Percentiles rank a stretch among this genome's conserved stretches.
phyloP scores from a whole-genome alignment of 2,113 vertebrate genomes.

The Platichthys stellatus region DNA sequence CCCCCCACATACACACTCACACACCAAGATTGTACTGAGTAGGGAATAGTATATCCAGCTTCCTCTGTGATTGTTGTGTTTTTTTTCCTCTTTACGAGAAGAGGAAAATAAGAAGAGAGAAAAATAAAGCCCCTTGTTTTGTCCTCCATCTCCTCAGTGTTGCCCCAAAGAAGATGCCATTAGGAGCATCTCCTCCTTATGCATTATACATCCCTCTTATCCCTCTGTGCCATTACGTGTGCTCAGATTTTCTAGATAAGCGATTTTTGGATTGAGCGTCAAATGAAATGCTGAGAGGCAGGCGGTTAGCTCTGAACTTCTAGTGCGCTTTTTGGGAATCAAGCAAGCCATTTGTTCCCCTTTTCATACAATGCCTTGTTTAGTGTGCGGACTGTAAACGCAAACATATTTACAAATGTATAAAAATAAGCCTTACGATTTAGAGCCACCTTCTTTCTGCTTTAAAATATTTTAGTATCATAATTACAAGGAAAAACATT shows the following conservation, averaged over 20 bases:
- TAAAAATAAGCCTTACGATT: background rate
- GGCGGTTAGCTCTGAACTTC: constrained; percentile 55
- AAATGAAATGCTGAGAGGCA: constrained; percentile 75
- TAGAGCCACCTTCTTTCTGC: too few species aligned
- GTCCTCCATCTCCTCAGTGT: constrained; percentile 55
- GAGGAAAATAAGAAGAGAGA: constrained; percentile 41
- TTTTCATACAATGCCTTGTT: constrained; percentile 24
- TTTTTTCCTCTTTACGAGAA: constrained; percentile 57
- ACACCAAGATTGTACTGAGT: constrained; percentile 35
- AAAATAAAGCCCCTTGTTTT: constrained; percentile 69
- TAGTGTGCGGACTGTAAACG: constrained; percentile 16
- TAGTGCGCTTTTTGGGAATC: constrained; percentile 52
- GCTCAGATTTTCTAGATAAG: constrained; percentile 80
- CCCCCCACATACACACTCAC: constrained; percentile 28
- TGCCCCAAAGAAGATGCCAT: constrained; percentile 74
- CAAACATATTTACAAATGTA: constrained; percentile 1
- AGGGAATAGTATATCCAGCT: constrained; percentile 55
- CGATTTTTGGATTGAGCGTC: constrained; percentile 71
- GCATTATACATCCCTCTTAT: constrained; percentile 76
- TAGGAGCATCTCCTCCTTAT: constrained; percentile 74
- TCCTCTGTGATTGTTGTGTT: constrained; percentile 51
- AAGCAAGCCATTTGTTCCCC: constrained; percentile 40
- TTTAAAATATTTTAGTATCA: background rate
- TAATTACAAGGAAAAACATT: constrained; percentile 34
- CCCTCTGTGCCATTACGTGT: constrained; percentile 71